Percentiles rank a stretch among this genome's conserved stretches.
These are phyloP conservation scores for Sphenopsis melanotis DNA, from an alignment of 2,797 vertebrate species.

Conservation along the genomic window DNA sequence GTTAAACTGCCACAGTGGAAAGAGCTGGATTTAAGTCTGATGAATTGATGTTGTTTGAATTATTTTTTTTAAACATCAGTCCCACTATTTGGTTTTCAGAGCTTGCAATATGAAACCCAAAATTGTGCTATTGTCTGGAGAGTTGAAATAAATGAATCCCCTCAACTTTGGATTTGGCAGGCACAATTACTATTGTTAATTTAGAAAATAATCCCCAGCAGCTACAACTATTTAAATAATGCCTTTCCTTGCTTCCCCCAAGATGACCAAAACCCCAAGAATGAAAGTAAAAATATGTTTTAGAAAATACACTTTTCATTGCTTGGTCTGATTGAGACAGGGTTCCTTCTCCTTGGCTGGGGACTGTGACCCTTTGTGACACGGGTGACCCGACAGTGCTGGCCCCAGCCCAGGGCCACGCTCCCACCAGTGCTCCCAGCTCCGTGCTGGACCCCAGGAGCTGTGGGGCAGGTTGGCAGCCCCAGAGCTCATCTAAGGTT, in stretches of 20 bases:
- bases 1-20: constrained; percentile 17
- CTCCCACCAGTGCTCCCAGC: fast-evolving
- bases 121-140: constrained; percentile 39
- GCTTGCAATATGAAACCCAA: constrained; percentile 61
- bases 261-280: constrained; percentile 17
- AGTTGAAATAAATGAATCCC: constrained; percentile 5
- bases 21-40: constrained; percentile 7
- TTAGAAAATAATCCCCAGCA: constrained; percentile 54
- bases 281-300: constrained; percentile 20
- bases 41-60: constrained; percentile 31
- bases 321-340: neutral
- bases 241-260: constrained; percentile 12
- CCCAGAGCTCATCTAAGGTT: fast-evolving
- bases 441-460: fast-evolving
- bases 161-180: constrained; percentile 48
- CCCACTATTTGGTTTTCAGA: constrained; percentile 51
- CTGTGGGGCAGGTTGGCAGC: neutral
- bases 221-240: constrained; percentile 49
- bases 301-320: neutral
- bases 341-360: neutral
- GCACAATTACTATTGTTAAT: constrained; percentile 58
- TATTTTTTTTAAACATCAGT: neutral
- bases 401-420: neutral
- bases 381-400: fast-evolving
- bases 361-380: neutral